These are phyloP conservation scores for Drosophila incognita DNA, from an alignment of 2,888 invertebrate genomes.

Conservation along the genomic window DNA sequence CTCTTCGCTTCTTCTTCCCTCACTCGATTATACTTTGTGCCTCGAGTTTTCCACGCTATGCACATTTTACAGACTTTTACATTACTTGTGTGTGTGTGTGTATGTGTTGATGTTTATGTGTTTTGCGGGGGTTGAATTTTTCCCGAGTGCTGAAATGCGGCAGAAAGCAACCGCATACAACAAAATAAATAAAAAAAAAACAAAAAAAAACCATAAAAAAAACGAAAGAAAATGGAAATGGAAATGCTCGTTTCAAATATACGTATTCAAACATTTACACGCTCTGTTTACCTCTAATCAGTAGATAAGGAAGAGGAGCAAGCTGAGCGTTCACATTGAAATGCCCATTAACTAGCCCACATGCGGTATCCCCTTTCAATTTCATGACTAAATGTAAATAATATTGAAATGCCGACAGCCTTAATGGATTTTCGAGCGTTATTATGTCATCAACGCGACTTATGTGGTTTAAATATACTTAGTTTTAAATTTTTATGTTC, in stretches of 20 bases:
- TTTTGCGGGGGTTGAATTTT: conserved; percentile 41
- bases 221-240: conserved; percentile 31
- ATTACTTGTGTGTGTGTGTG: conserved; percentile 14
- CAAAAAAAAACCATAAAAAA: not conserved
- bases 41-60: conserved; percentile 37
- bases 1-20: conserved; percentile 46
- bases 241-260: conserved; percentile 44
- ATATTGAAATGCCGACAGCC: conserved; percentile 30
- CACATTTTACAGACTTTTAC: conserved; percentile 51
- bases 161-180: conserved; percentile 36
- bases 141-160: conserved; percentile 53
- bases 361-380: conserved; percentile 49
- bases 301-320: conserved; percentile 66
- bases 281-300: conserved; percentile 78
- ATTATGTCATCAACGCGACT: conserved; percentile 57
- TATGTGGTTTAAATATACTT: conserved; percentile 24
- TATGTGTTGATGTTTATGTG: conserved; percentile 16
- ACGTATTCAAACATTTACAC: conserved; percentile 76
- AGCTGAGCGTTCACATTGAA: conserved; percentile 48
- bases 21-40: conserved; percentile 47
- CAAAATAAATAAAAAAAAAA: not conserved
- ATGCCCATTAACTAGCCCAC: conserved; percentile 52
- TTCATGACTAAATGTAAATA: conserved; percentile 41
- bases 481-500: conserved; percentile 8
- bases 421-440: conserved; percentile 45